Evolutionary conservation across 2,797 vertebrate species (phyloP).

Genomic region (Chelmon rostratus): DNA sequence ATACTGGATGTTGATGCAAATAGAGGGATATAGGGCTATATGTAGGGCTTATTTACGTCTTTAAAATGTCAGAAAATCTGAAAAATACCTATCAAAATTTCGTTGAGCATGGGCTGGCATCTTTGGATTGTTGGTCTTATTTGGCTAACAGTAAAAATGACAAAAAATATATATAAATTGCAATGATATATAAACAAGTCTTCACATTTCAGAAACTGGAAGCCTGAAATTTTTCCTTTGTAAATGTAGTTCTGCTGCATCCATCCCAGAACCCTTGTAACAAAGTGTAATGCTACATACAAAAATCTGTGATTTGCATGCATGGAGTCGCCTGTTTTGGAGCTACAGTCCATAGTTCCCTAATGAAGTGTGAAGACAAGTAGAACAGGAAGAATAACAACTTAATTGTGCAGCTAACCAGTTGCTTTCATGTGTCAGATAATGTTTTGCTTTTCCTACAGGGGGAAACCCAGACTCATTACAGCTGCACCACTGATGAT

Average conservation of each 20-base stretch:
- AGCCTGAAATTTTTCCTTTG: background rate
- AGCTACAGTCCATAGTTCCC: background rate
- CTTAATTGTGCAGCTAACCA: background rate
- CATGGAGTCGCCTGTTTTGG: background rate
- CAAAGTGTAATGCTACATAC: background rate
- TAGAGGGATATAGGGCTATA: background rate
- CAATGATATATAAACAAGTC: background rate
- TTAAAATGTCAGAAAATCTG: background rate
- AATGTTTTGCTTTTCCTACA: conserved; percentile 23
- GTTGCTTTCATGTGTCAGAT: background rate
- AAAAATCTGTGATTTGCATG: background rate
- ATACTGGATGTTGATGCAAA: background rate
- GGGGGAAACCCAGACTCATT: conserved; percentile 24
- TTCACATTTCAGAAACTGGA: background rate
- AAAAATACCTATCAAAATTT: background rate
- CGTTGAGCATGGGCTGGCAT: background rate
- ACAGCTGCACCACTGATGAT: conserved; percentile 24
- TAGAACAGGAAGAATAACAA: background rate
- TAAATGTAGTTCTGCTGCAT: background rate
- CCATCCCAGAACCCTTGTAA: background rate
- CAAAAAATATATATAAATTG: background rate
- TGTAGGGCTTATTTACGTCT: background rate
- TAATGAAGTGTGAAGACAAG: background rate
- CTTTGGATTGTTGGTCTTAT: background rate
- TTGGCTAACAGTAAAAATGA: background rate